Percentiles rank a stretch among this genome's conserved stretches.
phyloP scores from a whole-genome alignment of 2,888 invertebrate species.

The Drosophila niveifrons region DNA sequence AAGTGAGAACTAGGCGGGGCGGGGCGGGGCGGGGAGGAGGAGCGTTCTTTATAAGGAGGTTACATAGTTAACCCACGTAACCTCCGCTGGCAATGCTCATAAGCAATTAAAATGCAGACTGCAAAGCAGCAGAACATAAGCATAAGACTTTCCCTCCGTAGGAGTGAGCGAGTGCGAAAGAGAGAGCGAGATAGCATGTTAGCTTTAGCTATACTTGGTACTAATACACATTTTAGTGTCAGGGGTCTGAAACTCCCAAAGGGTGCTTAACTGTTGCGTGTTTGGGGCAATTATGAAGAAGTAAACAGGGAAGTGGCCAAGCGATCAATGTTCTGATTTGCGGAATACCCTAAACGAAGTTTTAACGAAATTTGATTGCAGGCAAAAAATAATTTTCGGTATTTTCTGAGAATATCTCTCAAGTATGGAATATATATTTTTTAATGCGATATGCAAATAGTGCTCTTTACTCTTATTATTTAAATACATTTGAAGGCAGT shows the following conservation, averaged over 20 bases:
- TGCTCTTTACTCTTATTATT: no score
- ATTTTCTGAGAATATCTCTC: neutral
- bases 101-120: slow-evolving; percentile 47
- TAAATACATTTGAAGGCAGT: no score
- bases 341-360: neutral
- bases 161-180: neutral
- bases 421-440: no score
- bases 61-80: slow-evolving; percentile 48
- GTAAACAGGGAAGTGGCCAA: neutral
- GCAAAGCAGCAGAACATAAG: slow-evolving; percentile 32
- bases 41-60: neutral
- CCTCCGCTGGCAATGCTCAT: slow-evolving; percentile 24
- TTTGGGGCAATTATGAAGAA: slow-evolving; percentile 5
- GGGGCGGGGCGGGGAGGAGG: neutral
- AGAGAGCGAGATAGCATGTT: slow-evolving; percentile 21
- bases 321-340: neutral
- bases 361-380: neutral
- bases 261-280: slow-evolving; percentile 43
- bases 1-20: neutral
- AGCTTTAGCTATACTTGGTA: slow-evolving; percentile 18
- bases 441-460: no score
- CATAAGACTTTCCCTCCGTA: slow-evolving; percentile 26
- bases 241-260: slow-evolving; percentile 36
- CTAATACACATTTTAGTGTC: slow-evolving; percentile 53
- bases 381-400: neutral